phyloP scores from a whole-genome alignment of 1,140 invertebrate species.

The Euura lappo region DNA sequence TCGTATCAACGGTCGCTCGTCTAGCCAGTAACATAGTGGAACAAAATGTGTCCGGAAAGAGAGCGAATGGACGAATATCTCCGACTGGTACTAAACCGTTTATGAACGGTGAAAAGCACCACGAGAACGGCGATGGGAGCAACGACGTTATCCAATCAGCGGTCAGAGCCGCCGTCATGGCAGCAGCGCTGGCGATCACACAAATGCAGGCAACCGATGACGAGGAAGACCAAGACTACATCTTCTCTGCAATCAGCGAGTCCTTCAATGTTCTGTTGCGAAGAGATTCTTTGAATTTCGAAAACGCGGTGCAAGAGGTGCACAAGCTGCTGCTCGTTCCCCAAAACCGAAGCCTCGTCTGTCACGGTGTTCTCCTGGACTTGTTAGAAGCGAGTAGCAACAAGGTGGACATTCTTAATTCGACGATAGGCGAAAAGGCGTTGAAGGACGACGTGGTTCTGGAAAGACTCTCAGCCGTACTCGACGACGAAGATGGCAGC shows the following conservation, averaged over 20 bases:
- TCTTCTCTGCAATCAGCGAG: slow-evolving; percentile 65
- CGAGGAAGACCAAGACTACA: slow-evolving; percentile 61
- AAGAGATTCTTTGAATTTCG: slow-evolving; percentile 53
- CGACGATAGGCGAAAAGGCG: slow-evolving; percentile 61
- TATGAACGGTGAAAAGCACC: slow-evolving; percentile 34
- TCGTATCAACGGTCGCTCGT: slow-evolving; percentile 53
- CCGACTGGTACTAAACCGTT: slow-evolving; percentile 28
- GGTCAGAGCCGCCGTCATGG: slow-evolving; percentile 63
- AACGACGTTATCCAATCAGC: slow-evolving; percentile 61
- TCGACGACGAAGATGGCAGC: slow-evolving; percentile 63
- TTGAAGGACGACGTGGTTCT: slow-evolving; percentile 63
- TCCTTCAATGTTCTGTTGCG: slow-evolving; percentile 48
- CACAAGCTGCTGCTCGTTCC: slow-evolving; percentile 55
- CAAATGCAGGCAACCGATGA: slow-evolving; percentile 57
- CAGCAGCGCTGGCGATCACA: slow-evolving; percentile 61
- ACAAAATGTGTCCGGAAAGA: slow-evolving; percentile 36
- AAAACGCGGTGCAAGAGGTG: slow-evolving; percentile 60
- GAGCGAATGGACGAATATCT: slow-evolving; percentile 36
- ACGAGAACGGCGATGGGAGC: slow-evolving; percentile 30
- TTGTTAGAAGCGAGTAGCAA: slow-evolving; percentile 52
- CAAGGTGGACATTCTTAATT: slow-evolving; percentile 67
- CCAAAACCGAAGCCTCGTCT: slow-evolving; percentile 47
- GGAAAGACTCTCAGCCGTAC: slow-evolving; percentile 65
- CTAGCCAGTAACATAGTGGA: slow-evolving; percentile 52
- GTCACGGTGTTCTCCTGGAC: slow-evolving; percentile 41